Conservation (phyloP, 2,113 vertebrate genomes). For the Esox niger region DNA sequence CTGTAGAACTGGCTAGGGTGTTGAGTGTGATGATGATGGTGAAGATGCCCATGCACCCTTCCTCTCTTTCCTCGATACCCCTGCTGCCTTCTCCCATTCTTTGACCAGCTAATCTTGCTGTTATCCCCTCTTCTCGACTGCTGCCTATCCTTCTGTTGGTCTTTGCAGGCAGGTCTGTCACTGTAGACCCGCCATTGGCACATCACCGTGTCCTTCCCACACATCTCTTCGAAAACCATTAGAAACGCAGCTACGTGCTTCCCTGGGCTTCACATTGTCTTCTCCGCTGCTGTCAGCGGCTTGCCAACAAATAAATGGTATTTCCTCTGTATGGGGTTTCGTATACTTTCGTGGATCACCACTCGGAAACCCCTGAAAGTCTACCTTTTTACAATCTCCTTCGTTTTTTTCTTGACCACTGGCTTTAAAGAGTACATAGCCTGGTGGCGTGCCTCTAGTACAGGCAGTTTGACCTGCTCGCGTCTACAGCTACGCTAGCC, state of each 20-base stretch:
- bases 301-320: conserved; percentile 31
- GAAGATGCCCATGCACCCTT: conserved; percentile 38
- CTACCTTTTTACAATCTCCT: conserved; percentile 85
- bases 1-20: conserved; percentile 7
- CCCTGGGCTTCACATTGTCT: conserved; percentile 63
- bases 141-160: conserved; percentile 20
- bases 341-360: conserved; percentile 37
- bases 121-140: conserved; percentile 7
- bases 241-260: conserved; percentile 11
- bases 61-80: conserved; percentile 34
- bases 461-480: conserved; percentile 68
- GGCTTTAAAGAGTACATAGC: conserved; percentile 81
- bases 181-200: conserved; percentile 43
- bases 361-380: conserved; percentile 38
- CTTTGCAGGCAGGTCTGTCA: conserved; percentile 17
- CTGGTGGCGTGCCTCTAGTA: conserved; percentile 64
- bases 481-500: conserved; percentile 21
- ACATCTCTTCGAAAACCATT: conserved; percentile 63
- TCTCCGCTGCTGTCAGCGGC: conserved; percentile 31
- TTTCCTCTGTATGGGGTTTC: conserved; percentile 30
- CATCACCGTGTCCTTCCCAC: conserved; percentile 44
- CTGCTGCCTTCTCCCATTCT: conserved; percentile 53
- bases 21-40: conserved; percentile 18
- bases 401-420: conserved; percentile 83
- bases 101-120: conserved; percentile 40